Percentiles rank a stretch among this genome's conserved stretches.
Conservation (phyloP, 53 echinoderm and acorn worm genomes). For the Apostichopus leukothele region DNA sequence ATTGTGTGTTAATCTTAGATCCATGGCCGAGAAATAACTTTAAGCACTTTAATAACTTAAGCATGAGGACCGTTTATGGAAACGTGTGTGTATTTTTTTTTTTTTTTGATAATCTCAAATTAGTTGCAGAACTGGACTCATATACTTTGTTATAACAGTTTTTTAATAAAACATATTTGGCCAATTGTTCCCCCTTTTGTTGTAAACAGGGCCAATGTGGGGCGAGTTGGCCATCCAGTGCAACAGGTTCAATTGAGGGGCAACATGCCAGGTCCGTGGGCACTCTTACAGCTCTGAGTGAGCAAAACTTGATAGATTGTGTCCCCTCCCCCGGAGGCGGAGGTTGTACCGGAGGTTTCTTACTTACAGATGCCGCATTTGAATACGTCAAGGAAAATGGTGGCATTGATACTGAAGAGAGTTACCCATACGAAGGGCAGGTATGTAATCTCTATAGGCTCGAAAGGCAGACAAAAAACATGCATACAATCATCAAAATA, state of each 20-base stretch:
- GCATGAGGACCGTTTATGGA: no score
- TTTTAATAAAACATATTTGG: no score
- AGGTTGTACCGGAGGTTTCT: conserved; percentile 85
- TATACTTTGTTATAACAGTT: no score
- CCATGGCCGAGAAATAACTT: no score
- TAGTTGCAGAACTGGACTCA: no score
- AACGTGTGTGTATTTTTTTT: no score
- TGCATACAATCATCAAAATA: no score
- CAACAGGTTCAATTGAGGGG: conserved; percentile 93
- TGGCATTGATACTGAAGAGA: conserved; percentile 83
- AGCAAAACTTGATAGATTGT: conserved; percentile 95
- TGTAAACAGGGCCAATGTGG: conserved; percentile 80
- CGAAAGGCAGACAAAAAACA: no score
- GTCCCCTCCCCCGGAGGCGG: conserved; percentile 59
- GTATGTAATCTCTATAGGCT: conserved; percentile 59
- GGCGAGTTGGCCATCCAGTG: conserved; percentile 95
- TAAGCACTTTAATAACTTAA: no score
- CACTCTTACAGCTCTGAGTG: conserved; percentile 76
- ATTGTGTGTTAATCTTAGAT: no score
- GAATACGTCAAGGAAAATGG: conserved; percentile 69
- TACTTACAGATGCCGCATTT: conserved; percentile 75
- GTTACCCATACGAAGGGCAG: conserved; percentile 88
- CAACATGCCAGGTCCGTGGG: conserved; percentile 83
- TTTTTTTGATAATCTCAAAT: no score
- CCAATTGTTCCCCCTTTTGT: no score